Base-by-base conservation (phyloP, 2,888 invertebrate genomes). In the Leptogaster cylindrica region DNA sequence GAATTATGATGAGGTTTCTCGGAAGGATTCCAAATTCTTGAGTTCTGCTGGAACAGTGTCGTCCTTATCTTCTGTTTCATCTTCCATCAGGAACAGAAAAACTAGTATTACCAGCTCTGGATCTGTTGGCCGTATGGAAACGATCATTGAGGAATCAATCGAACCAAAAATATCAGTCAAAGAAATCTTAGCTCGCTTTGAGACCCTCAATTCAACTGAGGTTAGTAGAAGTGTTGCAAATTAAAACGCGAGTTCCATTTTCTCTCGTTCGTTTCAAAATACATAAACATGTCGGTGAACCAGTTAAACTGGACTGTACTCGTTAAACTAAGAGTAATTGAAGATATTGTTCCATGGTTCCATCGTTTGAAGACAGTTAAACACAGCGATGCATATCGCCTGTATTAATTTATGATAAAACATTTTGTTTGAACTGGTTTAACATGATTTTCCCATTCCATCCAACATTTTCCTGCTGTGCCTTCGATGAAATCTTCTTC, bases 131-230 rank as follows among this genome's bases (percentile, higher is more conserved):
- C 87, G 86, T 78, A 91, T 92, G 91, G 91, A 91, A 80, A 92
- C 92, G 55, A 92, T 92, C 71, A 86, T 89, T 68, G 92, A 92
- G 79, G 92, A 92, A 75, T 86, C 86, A 31, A 83, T 83, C 48
- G 91, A 92, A 77, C 88, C 88, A n/a, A 92, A 92, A 82, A 86
- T 92, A 75, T 91, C 92, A 71, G 92, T 92, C 71, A 89, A 89
- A 77, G 92, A 91, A 77, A 92, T 92, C 73, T 83, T 92, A 74
- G 91, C 91, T 65, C 84, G 92, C 71, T 92, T 92, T 81, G 92
- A 92, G 81, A 88, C 88, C 76, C 83, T 89, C 73, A 85, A 77
- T 70, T 76, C 75, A 69, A 73, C 74, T 28, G 81, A 81, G 80
- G 81, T 80, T 77, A 74, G 33, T 12, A 18, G 31, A 52, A 52